Evolutionary conservation across 2,888 invertebrate species (phyloP).

Genomic region (Callimorpha dominula): DNA sequence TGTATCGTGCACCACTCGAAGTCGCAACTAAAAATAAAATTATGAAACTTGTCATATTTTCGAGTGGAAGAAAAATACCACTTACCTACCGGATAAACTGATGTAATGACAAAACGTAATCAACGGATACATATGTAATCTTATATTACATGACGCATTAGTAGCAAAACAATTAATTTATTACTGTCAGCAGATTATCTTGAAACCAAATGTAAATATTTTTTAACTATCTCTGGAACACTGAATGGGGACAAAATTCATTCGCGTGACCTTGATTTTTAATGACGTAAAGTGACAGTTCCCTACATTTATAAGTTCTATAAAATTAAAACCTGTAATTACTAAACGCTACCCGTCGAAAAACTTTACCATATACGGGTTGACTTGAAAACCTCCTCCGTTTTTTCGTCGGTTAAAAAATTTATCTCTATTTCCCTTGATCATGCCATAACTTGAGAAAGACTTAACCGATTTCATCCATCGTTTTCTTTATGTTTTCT

Average conservation of each 20-base stretch:
- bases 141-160: slow-evolving; percentile 32
- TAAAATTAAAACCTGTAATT: background rate
- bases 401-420: too few species aligned
- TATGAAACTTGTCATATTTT: slow-evolving; percentile 47
- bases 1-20: slow-evolving; percentile 24
- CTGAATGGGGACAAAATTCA: slow-evolving; percentile 29
- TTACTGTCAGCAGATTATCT: slow-evolving; percentile 26
- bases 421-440: too few species aligned
- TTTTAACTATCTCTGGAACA: slow-evolving; percentile 17
- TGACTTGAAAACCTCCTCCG: too few species aligned
- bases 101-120: slow-evolving; percentile 28
- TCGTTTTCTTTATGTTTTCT: too few species aligned
- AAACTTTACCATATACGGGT: too few species aligned
- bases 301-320: background rate
- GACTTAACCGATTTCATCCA: too few species aligned
- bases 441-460: too few species aligned
- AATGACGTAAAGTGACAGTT: slow-evolving; percentile 37
- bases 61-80: slow-evolving; percentile 40
- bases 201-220: slow-evolving; percentile 41
- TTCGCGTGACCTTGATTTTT: slow-evolving; percentile 35
- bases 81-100: slow-evolving; percentile 45
- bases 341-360: too few species aligned
- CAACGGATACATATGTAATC: slow-evolving; percentile 16
- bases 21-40: slow-evolving; percentile 56
- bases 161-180: slow-evolving; percentile 24